Evolutionary conservation across 2,113 vertebrate species (phyloP), one percentile per base, ranked within the genome.

Genomic region (Puma concolor): DNA sequence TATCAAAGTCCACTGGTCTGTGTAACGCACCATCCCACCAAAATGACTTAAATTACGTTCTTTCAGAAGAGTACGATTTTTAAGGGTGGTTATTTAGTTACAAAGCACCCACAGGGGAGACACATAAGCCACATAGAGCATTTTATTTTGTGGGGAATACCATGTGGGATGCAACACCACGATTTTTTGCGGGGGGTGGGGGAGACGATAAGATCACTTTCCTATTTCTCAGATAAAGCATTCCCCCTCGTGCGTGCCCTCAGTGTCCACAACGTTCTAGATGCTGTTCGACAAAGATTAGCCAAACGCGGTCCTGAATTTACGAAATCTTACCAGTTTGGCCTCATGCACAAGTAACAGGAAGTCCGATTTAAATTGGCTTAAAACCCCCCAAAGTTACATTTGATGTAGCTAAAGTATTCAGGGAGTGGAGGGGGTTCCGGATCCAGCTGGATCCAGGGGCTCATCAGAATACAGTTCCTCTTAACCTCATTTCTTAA

Each of bases 1-100:
- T 97, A 96, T 91, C 63, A 85, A 86, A 96, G 97, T 54, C 95
- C 94, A 44, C 92, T 97, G 94, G 95, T 52, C 98, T 81, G 1
- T 84, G 83, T 93, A 97, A 97, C 95, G 97, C 95, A 88, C 90
- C 84, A 89, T 86, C 74, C 94, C 67, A 82, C 72, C 94, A 38
- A 90, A 83, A 27, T 91, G 9, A 71, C 64, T 89, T 83, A 98
- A 98, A 95, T 97, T 5, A 7, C 85, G 95, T 98, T 94, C 19
- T 74, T 97, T 97, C 83, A 69, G 63, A 67, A 29, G 88, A 97
- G 94, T 80, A 84, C 95, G 95, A 17, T 64, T 92, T 95, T 97
- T 23, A 87, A 79, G 89, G 21, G 31, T 31, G 41, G 64, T 81
- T 88, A 44, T 94, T 96, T 72, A 66, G 89, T 94, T 88, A 91